Conservation (phyloP, 2,888 invertebrate genomes). For the Standfussiana lucernea region DNA sequence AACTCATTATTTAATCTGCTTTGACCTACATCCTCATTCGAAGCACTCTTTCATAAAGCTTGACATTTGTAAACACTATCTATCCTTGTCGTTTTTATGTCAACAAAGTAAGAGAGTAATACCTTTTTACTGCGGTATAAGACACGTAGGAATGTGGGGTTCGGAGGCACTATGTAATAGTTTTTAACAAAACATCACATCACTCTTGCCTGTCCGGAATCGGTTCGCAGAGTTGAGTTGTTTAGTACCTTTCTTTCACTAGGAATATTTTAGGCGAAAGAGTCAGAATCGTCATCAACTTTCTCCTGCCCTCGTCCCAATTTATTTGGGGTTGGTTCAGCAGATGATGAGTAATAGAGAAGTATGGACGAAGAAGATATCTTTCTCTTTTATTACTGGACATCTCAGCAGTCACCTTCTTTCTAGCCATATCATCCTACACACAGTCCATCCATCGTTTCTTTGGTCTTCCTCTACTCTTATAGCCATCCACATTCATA, state of each 20-base stretch:
- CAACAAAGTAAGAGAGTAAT: slow-evolving; percentile 8
- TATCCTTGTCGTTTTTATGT: slow-evolving; percentile 23
- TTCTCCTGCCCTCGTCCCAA: too few species aligned
- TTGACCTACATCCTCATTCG: background rate
- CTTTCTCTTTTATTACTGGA: too few species aligned
- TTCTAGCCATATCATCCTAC: too few species aligned
- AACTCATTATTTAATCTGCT: background rate
- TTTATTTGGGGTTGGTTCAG: too few species aligned
- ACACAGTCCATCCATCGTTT: too few species aligned
- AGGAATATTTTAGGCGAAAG: background rate
- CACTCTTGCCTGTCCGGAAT: background rate
- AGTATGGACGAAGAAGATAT: too few species aligned
- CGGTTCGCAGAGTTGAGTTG: background rate
- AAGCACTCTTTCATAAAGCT: slow-evolving; percentile 8
- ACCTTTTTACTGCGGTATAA: background rate
- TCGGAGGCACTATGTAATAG: background rate
- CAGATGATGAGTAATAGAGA: too few species aligned
- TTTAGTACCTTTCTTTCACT: background rate
- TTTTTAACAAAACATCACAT: background rate
- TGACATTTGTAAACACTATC: slow-evolving; percentile 24
- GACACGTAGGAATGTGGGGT: background rate
- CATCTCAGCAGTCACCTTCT: too few species aligned
- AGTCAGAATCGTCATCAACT: too few species aligned
- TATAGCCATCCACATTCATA: too few species aligned
- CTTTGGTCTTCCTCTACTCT: too few species aligned